Conservation (phyloP, 2,888 invertebrate species). For the Tipula vernalis region DNA sequence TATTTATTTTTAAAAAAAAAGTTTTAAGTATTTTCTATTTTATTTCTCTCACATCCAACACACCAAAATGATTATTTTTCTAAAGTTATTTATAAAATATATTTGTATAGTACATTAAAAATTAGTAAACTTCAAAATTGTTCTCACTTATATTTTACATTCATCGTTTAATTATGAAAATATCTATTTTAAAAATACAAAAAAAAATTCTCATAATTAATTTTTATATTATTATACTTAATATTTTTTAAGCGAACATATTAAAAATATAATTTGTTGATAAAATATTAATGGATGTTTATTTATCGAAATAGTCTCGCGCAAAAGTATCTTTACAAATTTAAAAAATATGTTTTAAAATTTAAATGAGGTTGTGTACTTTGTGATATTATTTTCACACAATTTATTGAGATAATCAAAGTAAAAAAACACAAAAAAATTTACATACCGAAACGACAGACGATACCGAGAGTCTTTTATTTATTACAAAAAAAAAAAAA, state of each 20-base stretch:
- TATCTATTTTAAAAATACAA: not conserved
- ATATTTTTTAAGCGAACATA: not conserved
- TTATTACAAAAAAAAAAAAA: not conserved
- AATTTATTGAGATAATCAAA: not conserved
- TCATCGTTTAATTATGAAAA: not conserved
- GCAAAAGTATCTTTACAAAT: not conserved
- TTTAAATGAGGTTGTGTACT: not conserved
- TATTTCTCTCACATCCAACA: not conserved
- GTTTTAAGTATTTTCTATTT: not conserved
- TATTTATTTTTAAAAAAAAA: not conserved
- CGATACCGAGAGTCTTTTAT: not conserved
- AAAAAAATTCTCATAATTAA: not conserved
- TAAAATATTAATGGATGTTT: not conserved
- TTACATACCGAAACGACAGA: not conserved
- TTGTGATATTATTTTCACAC: not conserved
- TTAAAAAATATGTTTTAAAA: not conserved
- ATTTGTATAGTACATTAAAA: not conserved
- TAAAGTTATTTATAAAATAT: not conserved
- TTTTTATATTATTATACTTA: not conserved
- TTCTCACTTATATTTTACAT: not conserved
- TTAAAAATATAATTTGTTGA: not conserved
- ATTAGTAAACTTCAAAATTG: not conserved
- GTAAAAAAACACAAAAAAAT: not conserved
- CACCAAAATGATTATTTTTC: not conserved
- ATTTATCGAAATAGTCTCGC: not conserved